Evolutionary conservation across 2,888 invertebrate genomes (phyloP).

Genomic region (Hyles lineata): DNA sequence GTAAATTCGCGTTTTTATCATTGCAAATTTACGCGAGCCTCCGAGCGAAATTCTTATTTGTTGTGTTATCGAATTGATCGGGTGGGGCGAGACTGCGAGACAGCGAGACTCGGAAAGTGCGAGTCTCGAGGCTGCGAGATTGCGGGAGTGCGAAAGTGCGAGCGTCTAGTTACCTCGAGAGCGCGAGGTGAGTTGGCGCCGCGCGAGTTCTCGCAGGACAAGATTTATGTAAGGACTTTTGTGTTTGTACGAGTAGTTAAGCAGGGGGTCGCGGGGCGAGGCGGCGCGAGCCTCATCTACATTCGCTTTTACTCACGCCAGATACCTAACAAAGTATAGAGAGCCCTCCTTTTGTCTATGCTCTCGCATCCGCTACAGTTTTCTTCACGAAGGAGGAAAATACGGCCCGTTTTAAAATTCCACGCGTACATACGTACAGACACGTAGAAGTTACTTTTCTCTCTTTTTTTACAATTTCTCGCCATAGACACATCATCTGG

Average conservation of each 20-base stretch:
- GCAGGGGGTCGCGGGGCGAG: constrained; percentile 61
- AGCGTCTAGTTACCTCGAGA: constrained; percentile 67
- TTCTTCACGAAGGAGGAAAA: constrained; percentile 75
- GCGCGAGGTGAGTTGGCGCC: constrained; percentile 71
- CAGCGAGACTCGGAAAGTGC: not conserved
- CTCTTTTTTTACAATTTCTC: constrained; percentile 78
- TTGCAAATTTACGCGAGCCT: constrained; percentile 54
- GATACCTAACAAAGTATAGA: constrained; percentile 77
- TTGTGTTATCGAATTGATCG: constrained; percentile 75
- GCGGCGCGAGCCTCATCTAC: constrained; percentile 74
- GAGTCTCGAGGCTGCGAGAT: constrained; percentile 4
- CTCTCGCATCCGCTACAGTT: constrained; percentile 76
- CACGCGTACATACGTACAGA: constrained; percentile 58
- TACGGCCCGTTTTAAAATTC: constrained; percentile 76
- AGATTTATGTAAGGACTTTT: constrained; percentile 85
- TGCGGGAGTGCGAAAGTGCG: constrained; percentile 37
- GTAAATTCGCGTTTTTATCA: constrained; percentile 66
- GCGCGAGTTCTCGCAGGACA: constrained; percentile 72
- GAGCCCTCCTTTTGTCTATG: constrained; percentile 76
- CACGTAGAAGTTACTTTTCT: constrained; percentile 66
- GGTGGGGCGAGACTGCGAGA: constrained; percentile 44
- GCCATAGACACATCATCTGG: constrained; percentile 84
- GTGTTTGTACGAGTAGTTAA: constrained; percentile 83
- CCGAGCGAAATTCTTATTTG: constrained; percentile 68
- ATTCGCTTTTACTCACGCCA: constrained; percentile 73